phyloP scores from a whole-genome alignment of 2,797 vertebrate genomes.

The Tenualosa thibaudeaui region DNA sequence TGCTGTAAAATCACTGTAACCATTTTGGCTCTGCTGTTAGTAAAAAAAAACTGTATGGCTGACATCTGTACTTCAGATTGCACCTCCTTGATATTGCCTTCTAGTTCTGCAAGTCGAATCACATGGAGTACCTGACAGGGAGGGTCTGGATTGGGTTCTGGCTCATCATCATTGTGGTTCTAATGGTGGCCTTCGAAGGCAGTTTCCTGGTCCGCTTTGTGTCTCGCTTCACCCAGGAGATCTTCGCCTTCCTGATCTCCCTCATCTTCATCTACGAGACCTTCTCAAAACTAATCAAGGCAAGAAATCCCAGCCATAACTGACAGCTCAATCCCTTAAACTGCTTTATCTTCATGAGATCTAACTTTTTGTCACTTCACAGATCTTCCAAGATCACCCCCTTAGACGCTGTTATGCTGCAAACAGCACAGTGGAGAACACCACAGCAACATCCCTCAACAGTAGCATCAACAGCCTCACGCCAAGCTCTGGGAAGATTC shows the following conservation, averaged over 20 bases:
- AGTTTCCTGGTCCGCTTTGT: constrained; percentile 97
- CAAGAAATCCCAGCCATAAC: constrained; percentile 51
- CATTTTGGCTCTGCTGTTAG: not conserved
- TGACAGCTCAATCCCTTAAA: not conserved
- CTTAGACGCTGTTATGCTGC: constrained; percentile 73
- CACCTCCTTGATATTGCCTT: not conserved
- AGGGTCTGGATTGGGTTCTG: constrained; percentile 97
- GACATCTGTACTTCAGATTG: not conserved
- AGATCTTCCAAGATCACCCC: constrained; percentile 78
- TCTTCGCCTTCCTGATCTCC: constrained; percentile 97
- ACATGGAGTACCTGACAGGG: constrained; percentile 92
- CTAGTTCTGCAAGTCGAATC: constrained; percentile 87
- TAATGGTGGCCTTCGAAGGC: constrained; percentile 92
- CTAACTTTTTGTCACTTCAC: not conserved
- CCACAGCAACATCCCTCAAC: constrained; percentile 34
- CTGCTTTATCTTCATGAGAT: not conserved
- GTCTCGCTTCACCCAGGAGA: constrained; percentile 97
- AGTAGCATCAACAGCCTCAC: constrained; percentile 1
- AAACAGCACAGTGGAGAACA: constrained; percentile 57
- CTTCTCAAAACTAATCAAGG: constrained; percentile 90
- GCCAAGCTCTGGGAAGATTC: constrained; percentile 26
- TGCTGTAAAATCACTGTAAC: not conserved
- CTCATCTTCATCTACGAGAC: constrained; percentile 99
- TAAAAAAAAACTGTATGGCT: not conserved
- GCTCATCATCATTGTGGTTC: constrained; percentile 87